Evolutionary conservation across 35 echinoderm and acorn worm genomes (phyloP).

Genomic region (Acanthaster planci): DNA sequence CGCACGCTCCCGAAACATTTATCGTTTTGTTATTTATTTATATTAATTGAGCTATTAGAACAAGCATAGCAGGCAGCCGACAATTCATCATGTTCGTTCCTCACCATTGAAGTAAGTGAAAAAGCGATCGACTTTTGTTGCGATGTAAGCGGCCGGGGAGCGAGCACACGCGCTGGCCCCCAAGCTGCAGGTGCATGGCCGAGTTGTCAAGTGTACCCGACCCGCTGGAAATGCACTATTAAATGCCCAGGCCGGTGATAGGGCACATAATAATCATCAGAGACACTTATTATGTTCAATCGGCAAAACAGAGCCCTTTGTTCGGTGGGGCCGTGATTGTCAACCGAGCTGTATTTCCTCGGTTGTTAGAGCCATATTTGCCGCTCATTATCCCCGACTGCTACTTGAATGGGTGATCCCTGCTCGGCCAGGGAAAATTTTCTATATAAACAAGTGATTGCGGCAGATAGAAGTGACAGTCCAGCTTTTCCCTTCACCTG

Average conservation of each 20-base stretch:
- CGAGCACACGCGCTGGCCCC: conserved; percentile 68
- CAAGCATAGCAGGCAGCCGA: conserved; percentile 61
- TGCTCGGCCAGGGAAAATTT: conserved; percentile 49
- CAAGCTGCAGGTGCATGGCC: conserved; percentile 78
- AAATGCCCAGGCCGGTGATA: conserved; percentile 75
- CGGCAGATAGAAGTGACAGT: conserved; percentile 53
- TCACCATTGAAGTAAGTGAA: conserved; percentile 79
- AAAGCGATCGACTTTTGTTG: conserved; percentile 93
- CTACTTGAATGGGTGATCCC: conserved; percentile 57
- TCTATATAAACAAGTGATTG: conserved; percentile 69
- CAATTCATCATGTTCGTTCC: conserved; percentile 85
- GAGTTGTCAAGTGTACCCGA: conserved; percentile 67
- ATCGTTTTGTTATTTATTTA: conserved; percentile 99
- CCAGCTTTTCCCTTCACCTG: conserved; percentile 17
- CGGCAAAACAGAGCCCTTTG: conserved; percentile 69
- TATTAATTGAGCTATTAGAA: conserved; percentile 95
- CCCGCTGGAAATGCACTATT: conserved; percentile 57
- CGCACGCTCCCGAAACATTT: conserved; percentile 75
- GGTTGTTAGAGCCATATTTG: conserved; percentile 90
- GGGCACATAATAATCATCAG: conserved; percentile 61
- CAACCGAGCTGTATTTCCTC: conserved; percentile 51
- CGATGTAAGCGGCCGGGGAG: conserved; percentile 65
- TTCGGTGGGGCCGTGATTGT: conserved; percentile 52
- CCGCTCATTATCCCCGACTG: conserved; percentile 76
- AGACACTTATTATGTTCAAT: conserved; percentile 91